Evolutionary conservation across 2,113 vertebrate genomes (phyloP).

Genomic region (Syngnathus floridae): DNA sequence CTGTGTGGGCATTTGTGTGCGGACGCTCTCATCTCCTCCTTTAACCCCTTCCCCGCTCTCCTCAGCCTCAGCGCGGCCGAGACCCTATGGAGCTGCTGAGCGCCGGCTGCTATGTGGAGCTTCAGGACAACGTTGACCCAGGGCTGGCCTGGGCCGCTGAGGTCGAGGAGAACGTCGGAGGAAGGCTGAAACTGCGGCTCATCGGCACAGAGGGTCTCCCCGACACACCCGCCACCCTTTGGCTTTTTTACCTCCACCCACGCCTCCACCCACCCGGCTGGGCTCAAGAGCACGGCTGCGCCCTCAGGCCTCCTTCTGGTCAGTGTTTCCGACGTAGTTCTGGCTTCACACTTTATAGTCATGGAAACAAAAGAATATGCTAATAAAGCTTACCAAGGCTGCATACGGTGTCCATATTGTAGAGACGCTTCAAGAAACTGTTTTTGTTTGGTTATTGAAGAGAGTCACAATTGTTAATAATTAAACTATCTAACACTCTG

Average conservation of each 20-base stretch:
- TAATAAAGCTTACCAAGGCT: constrained; percentile 1
- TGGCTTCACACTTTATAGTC: constrained; percentile 10
- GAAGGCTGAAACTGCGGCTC: constrained; percentile 81
- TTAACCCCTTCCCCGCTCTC: not conserved
- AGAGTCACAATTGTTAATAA: constrained; percentile 24
- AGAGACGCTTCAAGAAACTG: too few species aligned
- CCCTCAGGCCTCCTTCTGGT: constrained; percentile 84
- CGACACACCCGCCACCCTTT: constrained; percentile 74
- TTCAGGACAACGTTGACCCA: constrained; percentile 75
- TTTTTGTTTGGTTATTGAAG: constrained; percentile 12
- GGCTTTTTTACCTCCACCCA: constrained; percentile 91
- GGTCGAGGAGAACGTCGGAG: constrained; percentile 87
- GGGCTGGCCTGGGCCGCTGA: constrained; percentile 81
- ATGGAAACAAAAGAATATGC: constrained; percentile 12
- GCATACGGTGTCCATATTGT: not conserved
- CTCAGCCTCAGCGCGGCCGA: constrained; percentile 84
- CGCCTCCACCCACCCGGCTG: constrained; percentile 90
- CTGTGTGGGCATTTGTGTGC: constrained; percentile 28
- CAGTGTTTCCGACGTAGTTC: constrained; percentile 32
- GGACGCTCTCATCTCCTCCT: constrained; percentile 14
- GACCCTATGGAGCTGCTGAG: constrained; percentile 89
- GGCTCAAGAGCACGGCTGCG: constrained; percentile 80
- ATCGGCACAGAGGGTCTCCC: constrained; percentile 78
- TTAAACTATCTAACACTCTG: not conserved
- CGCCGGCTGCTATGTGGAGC: constrained; percentile 83